Conservation (phyloP, 2,888 invertebrate genomes). For the Metalampra italica region DNA sequence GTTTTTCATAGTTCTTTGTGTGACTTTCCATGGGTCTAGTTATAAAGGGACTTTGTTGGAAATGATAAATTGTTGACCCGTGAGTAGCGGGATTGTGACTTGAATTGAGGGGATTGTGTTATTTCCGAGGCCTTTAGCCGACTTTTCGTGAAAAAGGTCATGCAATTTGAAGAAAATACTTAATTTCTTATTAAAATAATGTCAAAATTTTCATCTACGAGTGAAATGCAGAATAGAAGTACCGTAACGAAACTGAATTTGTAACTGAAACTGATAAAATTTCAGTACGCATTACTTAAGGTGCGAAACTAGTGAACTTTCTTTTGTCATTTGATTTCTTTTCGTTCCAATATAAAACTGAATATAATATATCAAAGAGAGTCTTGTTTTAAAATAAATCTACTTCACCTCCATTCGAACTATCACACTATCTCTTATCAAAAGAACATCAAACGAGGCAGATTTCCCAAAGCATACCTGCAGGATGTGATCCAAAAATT, state of each 20-base stretch:
- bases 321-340: no score
- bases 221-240: no score
- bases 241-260: no score
- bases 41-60: neutral
- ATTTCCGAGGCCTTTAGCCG: neutral
- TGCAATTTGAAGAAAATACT: neutral
- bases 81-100: neutral
- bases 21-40: neutral
- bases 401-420: neutral
- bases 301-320: no score
- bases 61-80: neutral
- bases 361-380: neutral
- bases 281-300: no score
- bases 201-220: no score
- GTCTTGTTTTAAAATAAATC: neutral
- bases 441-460: neutral
- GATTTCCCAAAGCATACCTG: neutral
- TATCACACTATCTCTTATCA: neutral
- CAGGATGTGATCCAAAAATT: slow-evolving; percentile 12
- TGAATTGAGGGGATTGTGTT: neutral
- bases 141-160: neutral
- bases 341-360: no score
- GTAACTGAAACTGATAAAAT: no score
- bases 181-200: no score
- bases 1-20: slow-evolving; percentile 4